Evolutionary conservation across 2,888 invertebrate species (phyloP).

Genomic region (Troglohyphantes excavatus): DNA sequence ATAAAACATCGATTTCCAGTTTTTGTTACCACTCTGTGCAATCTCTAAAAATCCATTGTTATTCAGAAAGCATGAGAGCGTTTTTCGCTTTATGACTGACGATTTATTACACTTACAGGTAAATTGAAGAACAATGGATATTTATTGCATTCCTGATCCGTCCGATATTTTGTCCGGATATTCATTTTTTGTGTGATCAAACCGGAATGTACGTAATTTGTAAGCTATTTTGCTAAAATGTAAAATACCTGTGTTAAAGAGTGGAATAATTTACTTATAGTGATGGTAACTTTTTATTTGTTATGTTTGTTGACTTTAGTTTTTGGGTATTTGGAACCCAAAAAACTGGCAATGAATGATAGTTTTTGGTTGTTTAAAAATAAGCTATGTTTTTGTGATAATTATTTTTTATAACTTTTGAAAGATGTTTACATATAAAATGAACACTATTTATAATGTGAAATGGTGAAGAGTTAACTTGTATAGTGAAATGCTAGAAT

Average conservation of each 20-base stretch:
- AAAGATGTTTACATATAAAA: too few species aligned
- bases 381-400: neutral
- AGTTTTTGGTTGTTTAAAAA: neutral
- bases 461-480: too few species aligned
- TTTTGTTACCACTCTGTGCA: too few species aligned
- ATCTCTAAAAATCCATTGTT: too few species aligned
- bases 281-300: neutral
- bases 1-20: too few species aligned
- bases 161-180: neutral
- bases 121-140: conserved; percentile 7
- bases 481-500: too few species aligned
- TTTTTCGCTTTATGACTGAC: neutral
- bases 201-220: neutral
- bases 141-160: conserved; percentile 19
- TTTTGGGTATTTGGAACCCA: too few species aligned
- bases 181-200: neutral
- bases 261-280: neutral
- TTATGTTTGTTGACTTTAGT: neutral
- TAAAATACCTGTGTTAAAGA: neutral
- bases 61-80: too few species aligned
- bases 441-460: too few species aligned
- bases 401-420: neutral
- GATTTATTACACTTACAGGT: neutral
- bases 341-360: neutral
- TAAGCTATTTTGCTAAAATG: neutral